These are phyloP conservation scores for Drosophila picticornis DNA, from an alignment of 2,888 invertebrate genomes.

Conservation along the genomic window DNA sequence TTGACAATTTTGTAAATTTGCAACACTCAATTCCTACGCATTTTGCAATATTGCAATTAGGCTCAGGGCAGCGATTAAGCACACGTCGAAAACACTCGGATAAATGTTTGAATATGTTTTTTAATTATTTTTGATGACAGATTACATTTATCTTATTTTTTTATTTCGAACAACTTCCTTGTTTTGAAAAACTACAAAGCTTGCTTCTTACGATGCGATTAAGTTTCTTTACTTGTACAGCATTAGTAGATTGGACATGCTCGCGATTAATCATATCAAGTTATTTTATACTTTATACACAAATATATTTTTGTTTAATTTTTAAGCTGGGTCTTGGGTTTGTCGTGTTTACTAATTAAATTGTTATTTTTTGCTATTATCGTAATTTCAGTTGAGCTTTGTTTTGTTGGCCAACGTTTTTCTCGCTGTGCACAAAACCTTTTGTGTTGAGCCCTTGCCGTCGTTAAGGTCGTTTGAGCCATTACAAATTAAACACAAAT, in stretches of 20 bases:
- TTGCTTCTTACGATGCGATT: constrained; percentile 4
- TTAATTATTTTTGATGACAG: constrained; percentile 4
- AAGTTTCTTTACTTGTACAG: neutral
- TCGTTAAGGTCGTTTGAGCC: constrained; percentile 49
- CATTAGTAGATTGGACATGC: neutral
- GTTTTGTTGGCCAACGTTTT: neutral
- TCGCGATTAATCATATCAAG: neutral
- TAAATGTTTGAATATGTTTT: neutral
- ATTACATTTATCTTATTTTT: neutral
- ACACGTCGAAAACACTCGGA: neutral
- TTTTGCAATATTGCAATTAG: constrained; percentile 1
- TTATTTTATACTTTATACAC: neutral
- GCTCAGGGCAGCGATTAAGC: constrained; percentile 8
- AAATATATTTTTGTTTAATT: neutral
- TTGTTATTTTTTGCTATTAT: neutral
- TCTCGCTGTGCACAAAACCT: constrained; percentile 1
- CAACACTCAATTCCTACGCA: constrained; percentile 1
- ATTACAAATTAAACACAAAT: constrained; percentile 43
- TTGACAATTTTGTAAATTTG: neutral
- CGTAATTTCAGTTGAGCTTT: neutral
- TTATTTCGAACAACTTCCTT: neutral
- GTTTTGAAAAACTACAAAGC: neutral
- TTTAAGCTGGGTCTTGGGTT: neutral
- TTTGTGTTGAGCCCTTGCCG: constrained; percentile 20
- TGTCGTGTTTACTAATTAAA: neutral